Evolutionary conservation across 2,888 invertebrate genomes (phyloP).

Genomic region (Zaprionus bogoriensis): DNA sequence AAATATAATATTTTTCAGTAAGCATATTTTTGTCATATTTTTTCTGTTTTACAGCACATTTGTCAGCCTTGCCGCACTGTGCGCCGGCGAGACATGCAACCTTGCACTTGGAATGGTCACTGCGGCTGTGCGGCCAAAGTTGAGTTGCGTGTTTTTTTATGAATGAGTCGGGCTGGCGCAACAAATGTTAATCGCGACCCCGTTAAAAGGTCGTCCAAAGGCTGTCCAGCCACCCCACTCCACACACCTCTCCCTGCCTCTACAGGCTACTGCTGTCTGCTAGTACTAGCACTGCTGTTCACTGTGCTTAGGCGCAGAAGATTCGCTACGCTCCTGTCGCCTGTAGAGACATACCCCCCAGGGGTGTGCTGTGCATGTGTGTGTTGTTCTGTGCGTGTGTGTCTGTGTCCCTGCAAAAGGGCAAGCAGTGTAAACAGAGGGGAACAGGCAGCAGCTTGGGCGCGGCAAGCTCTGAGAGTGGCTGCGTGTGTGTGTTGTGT

Average conservation of each 20-base stretch:
- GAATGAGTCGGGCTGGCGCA: constrained; percentile 62
- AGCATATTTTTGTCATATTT: not conserved
- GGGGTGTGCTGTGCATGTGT: too few relatives aligned
- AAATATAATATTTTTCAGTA: too few relatives aligned
- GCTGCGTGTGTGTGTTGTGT: not conserved
- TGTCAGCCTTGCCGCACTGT: not conserved
- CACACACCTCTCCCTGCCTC: not conserved
- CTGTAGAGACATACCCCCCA: too few relatives aligned
- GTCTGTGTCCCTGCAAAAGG: constrained; percentile 42
- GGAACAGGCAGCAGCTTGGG: too few relatives aligned
- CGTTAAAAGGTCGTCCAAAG: constrained; percentile 53
- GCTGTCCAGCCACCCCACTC: constrained; percentile 21
- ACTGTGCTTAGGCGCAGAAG: constrained; percentile 44
- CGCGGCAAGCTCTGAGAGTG: too few relatives aligned
- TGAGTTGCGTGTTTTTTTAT: constrained; percentile 71
- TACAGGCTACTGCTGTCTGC: not conserved
- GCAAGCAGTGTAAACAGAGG: constrained; percentile 69
- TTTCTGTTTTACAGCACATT: not conserved
- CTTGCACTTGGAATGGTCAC: constrained; percentile 53
- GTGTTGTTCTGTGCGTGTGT: not conserved
- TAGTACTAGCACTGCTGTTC: not conserved
- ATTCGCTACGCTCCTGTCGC: too few relatives aligned
- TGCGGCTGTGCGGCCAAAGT: constrained; percentile 11
- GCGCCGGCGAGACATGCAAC: constrained; percentile 32
- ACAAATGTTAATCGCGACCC: constrained; percentile 72